Evolutionary conservation across 2,888 invertebrate genomes (phyloP).

Genomic region (Mimumesa dahlbomi): DNA sequence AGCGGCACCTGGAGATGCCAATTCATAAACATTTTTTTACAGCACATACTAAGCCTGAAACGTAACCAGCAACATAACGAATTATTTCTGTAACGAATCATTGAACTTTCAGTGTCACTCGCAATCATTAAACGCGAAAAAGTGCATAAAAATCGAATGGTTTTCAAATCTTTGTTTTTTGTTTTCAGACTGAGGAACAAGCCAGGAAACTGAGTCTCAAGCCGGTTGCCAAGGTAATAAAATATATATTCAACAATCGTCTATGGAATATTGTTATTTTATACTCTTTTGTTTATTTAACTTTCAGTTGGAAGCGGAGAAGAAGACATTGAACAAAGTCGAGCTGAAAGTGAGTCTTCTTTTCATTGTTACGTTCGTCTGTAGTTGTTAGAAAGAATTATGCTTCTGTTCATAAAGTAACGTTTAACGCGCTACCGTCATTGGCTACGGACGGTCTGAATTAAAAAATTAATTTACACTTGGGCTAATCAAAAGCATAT

Average conservation of each 20-base stretch:
- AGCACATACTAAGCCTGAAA: slow-evolving; percentile 4
- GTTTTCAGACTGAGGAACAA: slow-evolving; percentile 73
- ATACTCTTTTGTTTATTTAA: not conserved
- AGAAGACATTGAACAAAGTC: slow-evolving; percentile 72
- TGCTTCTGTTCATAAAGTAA: not conserved
- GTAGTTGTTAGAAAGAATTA: no score
- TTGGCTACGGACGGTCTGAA: no score
- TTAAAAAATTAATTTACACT: no score
- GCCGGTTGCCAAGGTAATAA: slow-evolving; percentile 69
- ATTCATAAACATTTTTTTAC: slow-evolving; percentile 9
- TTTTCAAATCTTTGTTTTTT: slow-evolving; percentile 24
- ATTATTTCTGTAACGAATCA: slow-evolving; percentile 25
- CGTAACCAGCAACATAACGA: no score
- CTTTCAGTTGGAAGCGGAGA: slow-evolving; percentile 68
- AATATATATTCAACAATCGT: not conserved
- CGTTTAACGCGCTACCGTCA: not conserved
- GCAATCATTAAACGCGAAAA: no score
- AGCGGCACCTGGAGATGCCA: no score
- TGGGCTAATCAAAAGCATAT: not conserved
- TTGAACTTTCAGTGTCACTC: not conserved
- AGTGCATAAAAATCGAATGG: no score
- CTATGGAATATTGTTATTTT: not conserved
- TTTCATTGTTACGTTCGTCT: not conserved
- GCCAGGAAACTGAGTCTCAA: slow-evolving; percentile 71
- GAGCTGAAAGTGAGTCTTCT: slow-evolving; percentile 80